Conservation (phyloP, 2,113 vertebrate genomes). For the Barbus barbus region DNA sequence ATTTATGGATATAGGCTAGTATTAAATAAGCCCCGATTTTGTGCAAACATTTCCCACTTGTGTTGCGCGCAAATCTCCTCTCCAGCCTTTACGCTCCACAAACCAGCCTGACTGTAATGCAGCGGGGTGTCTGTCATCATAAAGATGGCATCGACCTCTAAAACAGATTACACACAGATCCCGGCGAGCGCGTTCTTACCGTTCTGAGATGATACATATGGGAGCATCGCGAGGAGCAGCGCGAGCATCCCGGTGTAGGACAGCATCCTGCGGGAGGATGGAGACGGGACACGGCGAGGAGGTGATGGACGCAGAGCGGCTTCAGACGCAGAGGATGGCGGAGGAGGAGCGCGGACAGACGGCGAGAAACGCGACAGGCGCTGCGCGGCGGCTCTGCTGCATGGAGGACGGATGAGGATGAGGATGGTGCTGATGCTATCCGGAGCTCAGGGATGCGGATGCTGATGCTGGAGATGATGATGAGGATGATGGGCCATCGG, state of each 20-base stretch:
- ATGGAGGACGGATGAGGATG: conserved; percentile 24
- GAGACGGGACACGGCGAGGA: conserved; percentile 50
- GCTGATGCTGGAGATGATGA: not conserved
- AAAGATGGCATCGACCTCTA: conserved; percentile 44
- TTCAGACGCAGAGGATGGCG: conserved; percentile 37
- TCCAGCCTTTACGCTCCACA: not conserved
- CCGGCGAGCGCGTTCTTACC: conserved; percentile 67
- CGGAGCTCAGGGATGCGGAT: conserved; percentile 3
- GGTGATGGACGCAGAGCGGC: conserved; percentile 50
- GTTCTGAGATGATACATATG: conserved; percentile 71
- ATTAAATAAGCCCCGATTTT: not conserved
- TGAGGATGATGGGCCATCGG: conserved; percentile 21
- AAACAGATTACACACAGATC: conserved; percentile 42
- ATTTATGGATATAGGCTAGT: too few species aligned
- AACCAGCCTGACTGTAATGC: not conserved
- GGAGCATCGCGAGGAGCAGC: conserved; percentile 70
- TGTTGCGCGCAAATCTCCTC: not conserved
- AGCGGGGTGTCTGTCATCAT: conserved; percentile 11
- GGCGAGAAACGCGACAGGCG: conserved; percentile 9
- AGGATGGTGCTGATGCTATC: not conserved
- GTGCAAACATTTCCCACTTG: too few species aligned
- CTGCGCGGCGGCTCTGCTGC: conserved; percentile 23
- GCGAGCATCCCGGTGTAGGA: conserved; percentile 68
- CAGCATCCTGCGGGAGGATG: conserved; percentile 69
- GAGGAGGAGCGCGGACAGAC: conserved; percentile 19